A percentile compares a stretch with the other conserved stretches of the same genome.
These are phyloP conservation scores for Alauda arvensis DNA, from an alignment of 2,797 vertebrate species.

Conservation along the genomic window DNA sequence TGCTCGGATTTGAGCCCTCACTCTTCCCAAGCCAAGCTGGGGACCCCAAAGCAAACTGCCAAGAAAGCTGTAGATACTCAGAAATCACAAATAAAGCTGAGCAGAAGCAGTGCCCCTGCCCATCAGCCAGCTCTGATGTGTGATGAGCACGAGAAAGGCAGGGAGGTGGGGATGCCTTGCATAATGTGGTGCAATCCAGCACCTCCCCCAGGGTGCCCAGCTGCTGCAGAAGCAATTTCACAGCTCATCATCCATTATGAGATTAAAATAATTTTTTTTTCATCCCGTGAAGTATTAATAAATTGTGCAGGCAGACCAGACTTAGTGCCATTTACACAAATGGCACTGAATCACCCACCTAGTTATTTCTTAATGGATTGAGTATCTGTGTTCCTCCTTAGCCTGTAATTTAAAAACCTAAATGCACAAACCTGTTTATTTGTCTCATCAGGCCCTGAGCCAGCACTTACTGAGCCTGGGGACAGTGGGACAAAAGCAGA, in stretches of 20 bases:
- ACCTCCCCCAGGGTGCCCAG: constrained; percentile 63
- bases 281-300: constrained; percentile 64
- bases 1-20: neutral
- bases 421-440: constrained; percentile 51
- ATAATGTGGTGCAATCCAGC: constrained; percentile 59
- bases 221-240: constrained; percentile 63
- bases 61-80: neutral
- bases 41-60: neutral
- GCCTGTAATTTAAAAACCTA: constrained; percentile 45
- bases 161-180: constrained; percentile 44
- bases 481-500: neutral
- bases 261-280: constrained; percentile 60
- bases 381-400: constrained; percentile 44
- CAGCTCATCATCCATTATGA: constrained; percentile 65
- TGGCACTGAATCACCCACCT: constrained; percentile 54
- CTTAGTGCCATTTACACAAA: constrained; percentile 59
- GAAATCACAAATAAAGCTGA: neutral
- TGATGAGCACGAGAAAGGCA: constrained; percentile 47
- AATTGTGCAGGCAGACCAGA: constrained; percentile 58
- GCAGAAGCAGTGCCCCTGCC: neutral
- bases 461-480: neutral
- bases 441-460: neutral
- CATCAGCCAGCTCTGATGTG: neutral
- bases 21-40: neutral
- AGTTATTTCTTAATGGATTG: constrained; percentile 66